Percentiles rank a stretch among this genome's conserved stretches.
Evolutionary conservation across 92 coral and sea anemone species (phyloP).

Genomic region (Pocillopora grandis): DNA sequence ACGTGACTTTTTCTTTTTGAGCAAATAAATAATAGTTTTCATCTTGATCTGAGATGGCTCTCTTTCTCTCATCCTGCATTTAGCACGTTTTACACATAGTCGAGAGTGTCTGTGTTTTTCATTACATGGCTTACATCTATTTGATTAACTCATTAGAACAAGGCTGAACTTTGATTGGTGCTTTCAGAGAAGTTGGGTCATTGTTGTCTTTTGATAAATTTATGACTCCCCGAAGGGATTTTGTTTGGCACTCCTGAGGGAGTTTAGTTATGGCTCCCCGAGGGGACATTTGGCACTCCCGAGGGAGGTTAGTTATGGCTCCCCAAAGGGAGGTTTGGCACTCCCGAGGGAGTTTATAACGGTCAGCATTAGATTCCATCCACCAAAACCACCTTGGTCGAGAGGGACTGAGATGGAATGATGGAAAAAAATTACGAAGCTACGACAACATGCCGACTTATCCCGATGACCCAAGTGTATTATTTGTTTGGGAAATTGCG

Average conservation of each 20-base stretch:
- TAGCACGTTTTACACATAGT: conserved; percentile 39
- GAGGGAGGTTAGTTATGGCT: conserved; percentile 47
- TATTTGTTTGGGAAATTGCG: too few species aligned
- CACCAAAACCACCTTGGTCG: too few species aligned
- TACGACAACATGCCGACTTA: too few species aligned
- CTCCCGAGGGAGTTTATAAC: conserved; percentile 42
- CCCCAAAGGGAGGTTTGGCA: conserved; percentile 58
- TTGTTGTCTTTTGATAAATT: conserved; percentile 26
- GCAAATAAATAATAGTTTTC: conserved; percentile 34
- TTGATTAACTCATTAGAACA: conserved; percentile 38
- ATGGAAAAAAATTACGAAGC: too few species aligned
- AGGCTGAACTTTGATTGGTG: conserved; percentile 44
- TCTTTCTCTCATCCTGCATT: conserved; percentile 42
- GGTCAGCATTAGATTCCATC: too few species aligned
- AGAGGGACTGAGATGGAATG: too few species aligned
- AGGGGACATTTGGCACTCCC: conserved; percentile 53
- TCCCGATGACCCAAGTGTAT: too few species aligned
- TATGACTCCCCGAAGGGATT: conserved; percentile 33
- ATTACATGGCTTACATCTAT: conserved; percentile 42
- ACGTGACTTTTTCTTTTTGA: conserved; percentile 18
- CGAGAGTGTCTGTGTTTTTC: conserved; percentile 54
- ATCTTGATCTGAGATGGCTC: conserved; percentile 52
- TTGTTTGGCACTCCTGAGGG: conserved; percentile 34
- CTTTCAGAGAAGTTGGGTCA: conserved; percentile 39
- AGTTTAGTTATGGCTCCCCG: conserved; percentile 48